Evolutionary conservation across 2,888 invertebrate species (phyloP), one percentile per base, ranked within the genome.

Genomic region (Oxyteleia sp.): DNA sequence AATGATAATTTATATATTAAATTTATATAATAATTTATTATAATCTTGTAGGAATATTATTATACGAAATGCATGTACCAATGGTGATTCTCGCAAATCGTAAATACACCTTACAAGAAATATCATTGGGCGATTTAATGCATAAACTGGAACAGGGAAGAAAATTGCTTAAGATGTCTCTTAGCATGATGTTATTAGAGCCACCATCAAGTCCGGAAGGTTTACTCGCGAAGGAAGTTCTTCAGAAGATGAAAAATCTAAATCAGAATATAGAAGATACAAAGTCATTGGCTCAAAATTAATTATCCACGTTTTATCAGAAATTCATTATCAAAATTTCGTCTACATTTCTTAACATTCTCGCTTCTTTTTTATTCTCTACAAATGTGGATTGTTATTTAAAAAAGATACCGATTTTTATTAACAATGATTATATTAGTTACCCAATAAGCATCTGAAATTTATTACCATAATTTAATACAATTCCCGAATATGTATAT

Each of bases 41-140:
- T 18, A 5, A 7, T n/a, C 2, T 76, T 94, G 75, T 91, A 95
- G 97, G 96, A 0, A 95, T 97, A 63, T 95, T 96, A 8, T 89
- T 97, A 41, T 97, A 97, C 88, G 97, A 97, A 91, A 93, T 97
- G 86, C 96, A 96, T 89, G 95, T 95, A 13, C 95, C 97, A 0
- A 94, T 95, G 84, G 94, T 96, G 2, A 95, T 96, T 86, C 90
- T 97, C 32, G 95, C 96, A 0, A 95, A 96, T 86, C 95, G 95
- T 83, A 94, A 95, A 69, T 96, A 95, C 88, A 94, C 95, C 16
- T 94, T 94, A 0, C 94, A 95, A 2, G 95, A 96, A 90, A 95
- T 96, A 43, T 93, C 94, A 0, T 94, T 94, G 16, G 91, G 94
- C 2, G 94, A 94, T 32, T 95, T 96, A 84, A 93, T 95, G 90